Conservation (phyloP, 2,888 invertebrate species). For the Pammene aurita region DNA sequence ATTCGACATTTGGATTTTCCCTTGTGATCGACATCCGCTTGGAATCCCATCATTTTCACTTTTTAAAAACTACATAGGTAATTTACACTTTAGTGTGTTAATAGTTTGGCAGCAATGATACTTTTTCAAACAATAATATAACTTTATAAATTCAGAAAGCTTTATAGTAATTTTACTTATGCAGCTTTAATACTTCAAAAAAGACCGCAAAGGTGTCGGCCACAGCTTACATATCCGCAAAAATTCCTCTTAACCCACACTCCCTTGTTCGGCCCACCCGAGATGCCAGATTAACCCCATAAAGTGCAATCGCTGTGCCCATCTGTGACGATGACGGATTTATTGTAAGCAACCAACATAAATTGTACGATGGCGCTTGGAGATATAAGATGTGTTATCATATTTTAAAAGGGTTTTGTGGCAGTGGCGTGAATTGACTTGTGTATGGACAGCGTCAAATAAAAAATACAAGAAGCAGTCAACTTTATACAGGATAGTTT, state of each 20-base stretch:
- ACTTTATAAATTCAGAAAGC: no score
- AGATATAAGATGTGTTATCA: constrained; percentile 44
- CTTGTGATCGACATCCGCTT: no score
- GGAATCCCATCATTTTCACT: no score
- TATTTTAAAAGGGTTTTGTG: constrained; percentile 36
- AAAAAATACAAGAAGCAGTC: neutral
- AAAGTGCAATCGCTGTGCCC: constrained; percentile 50
- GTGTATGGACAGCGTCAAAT: neutral
- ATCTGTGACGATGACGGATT: constrained; percentile 55
- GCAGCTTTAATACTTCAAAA: neutral
- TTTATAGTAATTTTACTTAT: no score
- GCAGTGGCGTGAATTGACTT: constrained; percentile 17
- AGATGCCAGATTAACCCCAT: constrained; percentile 57
- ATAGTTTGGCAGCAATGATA: neutral
- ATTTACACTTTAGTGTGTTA: no score
- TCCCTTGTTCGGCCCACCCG: constrained; percentile 64
- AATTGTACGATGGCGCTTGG: constrained; percentile 48
- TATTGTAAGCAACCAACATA: constrained; percentile 47
- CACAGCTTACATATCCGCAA: constrained; percentile 40
- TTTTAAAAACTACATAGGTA: no score
- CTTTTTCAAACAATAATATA: no score
- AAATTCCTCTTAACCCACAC: constrained; percentile 40
- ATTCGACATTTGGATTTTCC: no score
- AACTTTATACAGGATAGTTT: neutral
- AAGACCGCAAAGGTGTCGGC: constrained; percentile 9